A percentile compares a stretch with the other conserved stretches of the same genome.
Evolutionary conservation across 2,888 invertebrate species (phyloP).

Genomic region (Aleiodes testaceus): DNA sequence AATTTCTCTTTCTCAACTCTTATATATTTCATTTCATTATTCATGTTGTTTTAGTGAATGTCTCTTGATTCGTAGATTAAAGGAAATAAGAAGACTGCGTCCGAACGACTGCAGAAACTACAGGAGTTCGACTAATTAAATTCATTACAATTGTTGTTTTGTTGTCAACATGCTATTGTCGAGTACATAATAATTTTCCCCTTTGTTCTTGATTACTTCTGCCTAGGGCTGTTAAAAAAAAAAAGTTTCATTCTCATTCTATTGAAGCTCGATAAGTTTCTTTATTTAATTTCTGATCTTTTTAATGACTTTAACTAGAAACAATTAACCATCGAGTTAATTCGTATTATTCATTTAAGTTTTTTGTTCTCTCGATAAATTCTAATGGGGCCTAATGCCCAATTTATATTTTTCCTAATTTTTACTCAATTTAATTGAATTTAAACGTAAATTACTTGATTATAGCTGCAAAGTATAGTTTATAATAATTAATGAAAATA

Average conservation of each 20-base stretch:
- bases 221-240: constrained; percentile 4
- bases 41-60: neutral
- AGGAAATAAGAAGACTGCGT: constrained; percentile 15
- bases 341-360: neutral
- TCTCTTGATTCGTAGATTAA: constrained; percentile 5
- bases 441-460: constrained; percentile 1
- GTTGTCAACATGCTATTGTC: constrained; percentile 15
- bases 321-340: constrained; percentile 14
- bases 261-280: constrained; percentile 28
- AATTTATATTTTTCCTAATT: neutral
- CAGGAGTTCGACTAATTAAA: neutral
- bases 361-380: constrained; percentile 16
- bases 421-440: neutral
- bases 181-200: constrained; percentile 9
- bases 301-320: constrained; percentile 8
- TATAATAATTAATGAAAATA: too few species aligned
- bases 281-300: constrained; percentile 3
- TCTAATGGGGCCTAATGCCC: constrained; percentile 26
- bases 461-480: too few species aligned
- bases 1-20: constrained; percentile 11
- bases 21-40: neutral
- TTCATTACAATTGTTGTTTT: constrained; percentile 15
- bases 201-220: neutral
- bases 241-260: constrained; percentile 11
- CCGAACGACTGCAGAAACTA: neutral